Evolutionary conservation across 2,888 invertebrate species (phyloP).

Genomic region (Branchipolynoe longqiensis): DNA sequence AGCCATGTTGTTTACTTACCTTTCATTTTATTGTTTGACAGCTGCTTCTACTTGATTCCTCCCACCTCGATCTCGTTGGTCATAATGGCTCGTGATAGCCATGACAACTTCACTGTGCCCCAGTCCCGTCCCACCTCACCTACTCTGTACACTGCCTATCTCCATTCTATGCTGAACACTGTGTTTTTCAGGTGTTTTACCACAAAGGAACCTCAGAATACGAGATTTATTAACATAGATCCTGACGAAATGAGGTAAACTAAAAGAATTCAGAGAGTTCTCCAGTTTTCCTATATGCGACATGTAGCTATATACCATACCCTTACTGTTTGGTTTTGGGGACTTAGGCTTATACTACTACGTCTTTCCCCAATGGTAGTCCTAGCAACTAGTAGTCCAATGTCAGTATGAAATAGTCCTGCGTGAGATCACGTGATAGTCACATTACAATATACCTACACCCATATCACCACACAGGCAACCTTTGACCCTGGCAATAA

Average conservation of each 20-base stretch:
- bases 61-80: no score
- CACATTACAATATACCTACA: constrained; percentile 33
- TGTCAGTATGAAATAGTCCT: constrained; percentile 46
- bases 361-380: constrained; percentile 33
- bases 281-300: constrained; percentile 39
- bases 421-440: constrained; percentile 47
- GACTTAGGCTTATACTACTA: constrained; percentile 18
- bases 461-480: constrained; percentile 22
- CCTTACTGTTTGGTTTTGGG: constrained; percentile 50
- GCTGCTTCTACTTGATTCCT: no score
- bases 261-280: constrained; percentile 56
- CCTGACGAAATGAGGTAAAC: constrained; percentile 56
- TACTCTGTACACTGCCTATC: constrained; percentile 38
- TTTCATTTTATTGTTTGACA: no score
- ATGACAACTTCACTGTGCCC: no score
- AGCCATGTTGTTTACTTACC: no score
- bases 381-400: constrained; percentile 37
- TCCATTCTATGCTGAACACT: constrained; percentile 52
- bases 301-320: constrained; percentile 54
- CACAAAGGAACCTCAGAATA: constrained; percentile 56
- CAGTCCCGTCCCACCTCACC: not conserved
- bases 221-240: constrained; percentile 57
- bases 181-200: constrained; percentile 57
- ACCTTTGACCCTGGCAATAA: constrained; percentile 19
- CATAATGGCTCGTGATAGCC: no score